Conservation (phyloP, 1,140 invertebrate genomes). For the Rhopalosiphum padi region DNA sequence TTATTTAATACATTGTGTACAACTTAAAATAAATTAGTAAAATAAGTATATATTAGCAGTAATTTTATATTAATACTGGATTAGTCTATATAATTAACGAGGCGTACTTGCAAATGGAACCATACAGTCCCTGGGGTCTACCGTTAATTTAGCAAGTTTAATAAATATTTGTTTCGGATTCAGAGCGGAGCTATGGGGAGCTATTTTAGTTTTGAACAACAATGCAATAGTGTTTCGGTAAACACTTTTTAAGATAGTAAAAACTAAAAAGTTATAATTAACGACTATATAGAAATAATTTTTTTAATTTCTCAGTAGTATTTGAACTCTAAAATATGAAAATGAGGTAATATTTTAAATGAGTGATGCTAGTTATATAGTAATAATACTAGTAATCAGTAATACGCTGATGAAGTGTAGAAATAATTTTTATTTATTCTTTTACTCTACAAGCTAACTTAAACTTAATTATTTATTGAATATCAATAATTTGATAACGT, state of each 20-base stretch:
- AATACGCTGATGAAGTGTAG: too few species aligned
- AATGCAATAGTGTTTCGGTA: background rate
- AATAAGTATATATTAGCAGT: background rate
- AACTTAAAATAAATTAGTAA: background rate
- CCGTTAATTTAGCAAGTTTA: background rate
- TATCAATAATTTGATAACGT: background rate
- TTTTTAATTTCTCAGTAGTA: background rate
- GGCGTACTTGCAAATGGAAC: background rate
- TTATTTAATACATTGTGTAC: background rate
- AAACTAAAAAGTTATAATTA: background rate
- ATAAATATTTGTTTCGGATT: constrained; percentile 5
- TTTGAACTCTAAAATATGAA: background rate
- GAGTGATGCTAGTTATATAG: background rate
- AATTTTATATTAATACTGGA: background rate
- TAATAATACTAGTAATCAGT: too few species aligned
- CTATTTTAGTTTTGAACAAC: background rate
- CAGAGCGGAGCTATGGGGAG: background rate
- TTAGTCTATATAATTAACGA: background rate
- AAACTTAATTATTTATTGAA: background rate
- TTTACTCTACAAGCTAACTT: background rate
- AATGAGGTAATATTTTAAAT: background rate
- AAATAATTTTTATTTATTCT: background rate
- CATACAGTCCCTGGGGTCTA: background rate
- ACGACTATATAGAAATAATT: background rate
- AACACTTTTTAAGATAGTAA: background rate